Evolutionary conservation across 2,797 vertebrate species (phyloP).

Genomic region (Crenichthys baileyi): DNA sequence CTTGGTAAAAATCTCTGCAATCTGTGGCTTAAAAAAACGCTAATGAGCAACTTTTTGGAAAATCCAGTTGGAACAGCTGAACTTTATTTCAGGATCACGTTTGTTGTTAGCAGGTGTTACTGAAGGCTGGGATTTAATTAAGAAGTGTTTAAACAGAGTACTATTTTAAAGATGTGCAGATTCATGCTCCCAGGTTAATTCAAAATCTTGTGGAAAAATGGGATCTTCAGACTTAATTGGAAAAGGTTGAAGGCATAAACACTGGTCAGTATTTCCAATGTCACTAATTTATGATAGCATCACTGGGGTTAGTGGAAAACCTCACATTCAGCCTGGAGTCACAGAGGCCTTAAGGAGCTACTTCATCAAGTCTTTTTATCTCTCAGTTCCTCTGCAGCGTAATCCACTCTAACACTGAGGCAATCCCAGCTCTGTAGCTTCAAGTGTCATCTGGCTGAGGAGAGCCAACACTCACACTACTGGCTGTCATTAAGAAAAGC

Average conservation of each 20-base stretch:
- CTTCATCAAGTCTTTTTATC: slow-evolving; percentile 47
- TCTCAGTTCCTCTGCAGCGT: slow-evolving; percentile 49
- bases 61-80: background rate
- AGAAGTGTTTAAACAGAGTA: background rate
- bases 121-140: background rate
- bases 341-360: slow-evolving; percentile 29
- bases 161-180: background rate
- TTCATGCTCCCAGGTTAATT: background rate
- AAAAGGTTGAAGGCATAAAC: background rate
- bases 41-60: background rate
- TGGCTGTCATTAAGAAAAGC: background rate
- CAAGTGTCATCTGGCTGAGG: slow-evolving; percentile 7
- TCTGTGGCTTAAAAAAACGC: background rate
- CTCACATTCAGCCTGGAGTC: slow-evolving; percentile 44
- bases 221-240: background rate
- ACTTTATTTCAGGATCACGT: background rate
- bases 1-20: background rate
- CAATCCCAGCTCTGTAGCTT: slow-evolving; percentile 20
- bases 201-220: background rate
- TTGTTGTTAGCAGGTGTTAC: background rate
- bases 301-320: slow-evolving; percentile 1
- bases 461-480: background rate
- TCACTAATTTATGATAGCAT: background rate
- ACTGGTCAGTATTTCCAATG: background rate
- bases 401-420: slow-evolving; percentile 43